phyloP scores from a whole-genome alignment of 2,888 invertebrate genomes.

The Sinopyrophorus schimmeli region DNA sequence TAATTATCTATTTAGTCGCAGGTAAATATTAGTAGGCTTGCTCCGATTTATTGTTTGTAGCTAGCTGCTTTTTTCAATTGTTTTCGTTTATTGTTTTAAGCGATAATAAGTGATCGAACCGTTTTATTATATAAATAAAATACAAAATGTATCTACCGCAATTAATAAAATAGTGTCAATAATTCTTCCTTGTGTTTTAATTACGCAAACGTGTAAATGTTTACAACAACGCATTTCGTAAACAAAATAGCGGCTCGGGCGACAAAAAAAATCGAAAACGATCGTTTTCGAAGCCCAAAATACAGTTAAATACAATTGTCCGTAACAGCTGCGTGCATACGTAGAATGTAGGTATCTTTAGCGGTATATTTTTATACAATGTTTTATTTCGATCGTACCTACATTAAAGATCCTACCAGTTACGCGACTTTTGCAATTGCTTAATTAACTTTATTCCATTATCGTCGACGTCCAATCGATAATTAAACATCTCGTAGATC shows the following conservation, averaged over 20 bases:
- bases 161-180: too few relatives aligned
- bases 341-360: constrained; percentile 17
- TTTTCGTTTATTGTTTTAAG: too few relatives aligned
- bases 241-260: not conserved
- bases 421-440: constrained; percentile 7
- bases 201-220: constrained; percentile 6
- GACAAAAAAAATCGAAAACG: constrained; percentile 9
- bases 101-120: too few relatives aligned
- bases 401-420: constrained; percentile 17
- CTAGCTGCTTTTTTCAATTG: too few relatives aligned
- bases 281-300: constrained; percentile 4
- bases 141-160: too few relatives aligned
- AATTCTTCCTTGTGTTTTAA: not conserved
- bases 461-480: too few relatives aligned
- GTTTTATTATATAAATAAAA: too few relatives aligned
- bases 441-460: constrained; percentile 4
- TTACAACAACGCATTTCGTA: constrained; percentile 4
- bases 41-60: too few relatives aligned
- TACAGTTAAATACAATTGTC: constrained; percentile 18
- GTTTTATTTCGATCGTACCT: constrained; percentile 13
- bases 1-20: constrained; percentile 36
- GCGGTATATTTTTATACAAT: constrained; percentile 29
- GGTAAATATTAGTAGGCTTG: constrained; percentile 38
- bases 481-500: too few relatives aligned
- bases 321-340: constrained; percentile 31